These are phyloP conservation scores for Thymallus thymallus DNA, from an alignment of 2,113 vertebrate genomes.

Conservation along the genomic window DNA sequence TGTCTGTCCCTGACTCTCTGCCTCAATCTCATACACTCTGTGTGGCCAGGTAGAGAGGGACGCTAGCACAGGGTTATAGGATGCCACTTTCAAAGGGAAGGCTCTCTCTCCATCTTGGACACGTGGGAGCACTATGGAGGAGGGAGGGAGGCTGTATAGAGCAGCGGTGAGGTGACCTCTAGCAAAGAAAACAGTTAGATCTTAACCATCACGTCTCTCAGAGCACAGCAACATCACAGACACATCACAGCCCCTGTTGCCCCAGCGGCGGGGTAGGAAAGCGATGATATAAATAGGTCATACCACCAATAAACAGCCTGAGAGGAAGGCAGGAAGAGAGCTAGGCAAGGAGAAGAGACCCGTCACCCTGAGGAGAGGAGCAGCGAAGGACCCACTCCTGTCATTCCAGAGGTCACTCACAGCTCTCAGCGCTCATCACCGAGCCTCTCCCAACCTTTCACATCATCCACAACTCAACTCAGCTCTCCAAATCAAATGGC, in stretches of 20 bases:
- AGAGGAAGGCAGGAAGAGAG: neutral
- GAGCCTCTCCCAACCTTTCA: neutral
- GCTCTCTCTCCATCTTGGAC: neutral
- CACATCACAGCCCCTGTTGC: constrained; percentile 26
- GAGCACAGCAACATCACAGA: constrained; percentile 25
- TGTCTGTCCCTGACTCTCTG: constrained; percentile 43
- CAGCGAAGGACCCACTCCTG: constrained; percentile 2
- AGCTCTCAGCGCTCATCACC: constrained; percentile 14
- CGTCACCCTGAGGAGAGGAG: constrained; percentile 16
- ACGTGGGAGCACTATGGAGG: neutral
- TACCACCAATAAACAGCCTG: constrained; percentile 51
- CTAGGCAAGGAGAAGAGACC: constrained; percentile 5
- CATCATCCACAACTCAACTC: constrained; percentile 15
- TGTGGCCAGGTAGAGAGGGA: neutral
- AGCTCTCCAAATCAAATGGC: constrained; percentile 53
- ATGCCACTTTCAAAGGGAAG: neutral
- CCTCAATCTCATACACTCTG: constrained; percentile 21
- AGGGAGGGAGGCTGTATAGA: neutral
- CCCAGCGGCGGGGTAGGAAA: constrained; percentile 50
- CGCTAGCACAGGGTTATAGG: neutral
- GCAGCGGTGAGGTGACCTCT: constrained; percentile 51
- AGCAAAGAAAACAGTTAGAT: constrained; percentile 53
- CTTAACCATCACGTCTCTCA: constrained; percentile 42
- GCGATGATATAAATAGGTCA: constrained; percentile 66
- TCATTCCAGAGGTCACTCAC: constrained; percentile 38